These are phyloP conservation scores for Coendou prehensilis DNA, from an alignment of 2,797 vertebrate genomes.

Conservation along the genomic window DNA sequence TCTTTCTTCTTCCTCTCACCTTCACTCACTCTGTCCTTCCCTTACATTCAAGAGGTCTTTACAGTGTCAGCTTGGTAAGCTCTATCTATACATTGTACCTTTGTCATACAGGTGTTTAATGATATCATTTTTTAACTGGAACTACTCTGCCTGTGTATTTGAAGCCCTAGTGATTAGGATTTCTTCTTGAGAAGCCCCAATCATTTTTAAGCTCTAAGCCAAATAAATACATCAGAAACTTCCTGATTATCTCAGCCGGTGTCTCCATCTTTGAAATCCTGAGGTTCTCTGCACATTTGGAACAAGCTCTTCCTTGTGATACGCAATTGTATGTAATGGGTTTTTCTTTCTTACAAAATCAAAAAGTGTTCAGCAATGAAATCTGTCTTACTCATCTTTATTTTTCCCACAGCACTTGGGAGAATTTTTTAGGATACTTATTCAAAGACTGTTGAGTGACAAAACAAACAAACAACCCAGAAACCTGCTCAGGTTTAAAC, in stretches of 20 bases:
- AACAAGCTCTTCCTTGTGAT: background rate
- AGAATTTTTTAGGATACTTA: constrained; percentile 54
- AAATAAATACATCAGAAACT: background rate
- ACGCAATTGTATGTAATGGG: background rate
- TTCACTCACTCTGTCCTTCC: background rate
- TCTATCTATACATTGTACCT: background rate
- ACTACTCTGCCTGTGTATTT: background rate
- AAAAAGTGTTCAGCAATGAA: constrained; percentile 19
- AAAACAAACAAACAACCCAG: background rate
- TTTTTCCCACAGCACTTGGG: background rate
- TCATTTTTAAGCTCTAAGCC: background rate
- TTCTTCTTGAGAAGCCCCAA: background rate
- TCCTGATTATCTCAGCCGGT: background rate
- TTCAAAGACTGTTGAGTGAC: constrained; percentile 39
- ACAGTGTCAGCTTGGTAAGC: background rate
- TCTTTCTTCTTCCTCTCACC: background rate
- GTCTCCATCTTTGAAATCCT: background rate
- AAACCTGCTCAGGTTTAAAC: background rate
- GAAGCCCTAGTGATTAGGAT: background rate
- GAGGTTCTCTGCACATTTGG: background rate
- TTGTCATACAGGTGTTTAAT: background rate
- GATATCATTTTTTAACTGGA: background rate
- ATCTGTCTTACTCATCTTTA: constrained; percentile 39
- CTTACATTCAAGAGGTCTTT: background rate
- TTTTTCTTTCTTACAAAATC: constrained; percentile 55